Evolutionary conservation across 2,113 vertebrate genomes (phyloP).

Genomic region (Chaetops frenatus): DNA sequence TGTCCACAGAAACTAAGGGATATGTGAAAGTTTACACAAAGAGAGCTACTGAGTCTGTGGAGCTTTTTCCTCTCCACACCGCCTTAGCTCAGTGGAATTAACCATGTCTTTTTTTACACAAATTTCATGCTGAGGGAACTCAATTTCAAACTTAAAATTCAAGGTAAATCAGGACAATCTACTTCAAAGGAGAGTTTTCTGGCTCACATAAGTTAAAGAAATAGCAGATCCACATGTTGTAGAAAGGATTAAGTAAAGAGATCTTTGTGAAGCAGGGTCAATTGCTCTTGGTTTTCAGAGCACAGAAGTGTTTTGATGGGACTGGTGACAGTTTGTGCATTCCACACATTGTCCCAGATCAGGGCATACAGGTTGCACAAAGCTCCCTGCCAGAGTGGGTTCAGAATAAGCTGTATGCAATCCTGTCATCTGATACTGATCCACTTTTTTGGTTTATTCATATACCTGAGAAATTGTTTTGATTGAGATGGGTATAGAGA

Average conservation of each 20-base stretch:
- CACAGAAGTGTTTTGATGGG: not conserved
- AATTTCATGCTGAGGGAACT: not conserved
- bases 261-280: not conserved
- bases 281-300: not conserved
- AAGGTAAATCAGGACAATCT: not conserved
- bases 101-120: not conserved
- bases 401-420: not conserved
- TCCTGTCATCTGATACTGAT: not conserved
- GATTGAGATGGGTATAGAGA: not conserved
- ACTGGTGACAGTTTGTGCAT: not conserved
- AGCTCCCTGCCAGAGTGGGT: not conserved
- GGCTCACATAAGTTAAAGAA: not conserved
- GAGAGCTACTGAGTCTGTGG: not conserved
- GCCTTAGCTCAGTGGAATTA: not conserved
- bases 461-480: not conserved
- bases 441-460: not conserved
- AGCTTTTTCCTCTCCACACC: not conserved
- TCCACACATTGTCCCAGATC: not conserved
- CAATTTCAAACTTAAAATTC: not conserved
- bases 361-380: not conserved
- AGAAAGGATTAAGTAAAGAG: not conserved
- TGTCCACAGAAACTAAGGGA: not conserved
- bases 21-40: not conserved
- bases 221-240: not conserved
- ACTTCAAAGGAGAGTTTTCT: not conserved